A percentile compares a stretch with the other conserved stretches of the same genome.
These are phyloP conservation scores for Lagria hirta DNA, from an alignment of 2,888 invertebrate genomes.

Conservation along the genomic window DNA sequence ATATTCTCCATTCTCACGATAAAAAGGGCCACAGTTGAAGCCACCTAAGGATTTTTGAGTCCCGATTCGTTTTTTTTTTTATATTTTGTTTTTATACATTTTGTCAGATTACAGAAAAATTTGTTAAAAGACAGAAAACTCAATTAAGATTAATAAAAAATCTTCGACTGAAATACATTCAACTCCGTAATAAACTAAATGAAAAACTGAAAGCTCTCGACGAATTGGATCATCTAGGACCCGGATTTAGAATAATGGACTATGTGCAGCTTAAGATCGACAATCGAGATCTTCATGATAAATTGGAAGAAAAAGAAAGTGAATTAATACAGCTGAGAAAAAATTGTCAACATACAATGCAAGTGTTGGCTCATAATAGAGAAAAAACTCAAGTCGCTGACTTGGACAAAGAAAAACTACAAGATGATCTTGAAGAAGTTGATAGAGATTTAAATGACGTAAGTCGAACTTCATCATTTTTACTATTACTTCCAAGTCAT, in stretches of 20 bases:
- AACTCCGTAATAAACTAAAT: constrained; percentile 37
- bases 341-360: constrained; percentile 54
- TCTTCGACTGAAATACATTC: constrained; percentile 39
- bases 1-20: no score
- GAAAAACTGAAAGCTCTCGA: constrained; percentile 39
- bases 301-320: constrained; percentile 58
- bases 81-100: no score
- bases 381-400: constrained; percentile 53
- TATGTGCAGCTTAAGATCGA: constrained; percentile 59
- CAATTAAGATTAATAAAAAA: constrained; percentile 36
- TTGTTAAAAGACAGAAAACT: constrained; percentile 35
- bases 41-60: no score
- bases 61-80: no score
- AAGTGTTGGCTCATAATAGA: constrained; percentile 55
- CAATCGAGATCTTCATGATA: constrained; percentile 56
- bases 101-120: constrained; percentile 33
- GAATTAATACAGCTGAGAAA: constrained; percentile 53
- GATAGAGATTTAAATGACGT: constrained; percentile 32
- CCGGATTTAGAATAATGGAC: constrained; percentile 56
- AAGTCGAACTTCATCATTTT: no score
- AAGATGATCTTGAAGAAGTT: constrained; percentile 27
- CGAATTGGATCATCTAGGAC: constrained; percentile 53
- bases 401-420: constrained; percentile 37
- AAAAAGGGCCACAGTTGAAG: no score
- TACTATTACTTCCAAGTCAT: no score